Conservation (phyloP, 2,797 vertebrate species). For the Aphelocoma californica region DNA sequence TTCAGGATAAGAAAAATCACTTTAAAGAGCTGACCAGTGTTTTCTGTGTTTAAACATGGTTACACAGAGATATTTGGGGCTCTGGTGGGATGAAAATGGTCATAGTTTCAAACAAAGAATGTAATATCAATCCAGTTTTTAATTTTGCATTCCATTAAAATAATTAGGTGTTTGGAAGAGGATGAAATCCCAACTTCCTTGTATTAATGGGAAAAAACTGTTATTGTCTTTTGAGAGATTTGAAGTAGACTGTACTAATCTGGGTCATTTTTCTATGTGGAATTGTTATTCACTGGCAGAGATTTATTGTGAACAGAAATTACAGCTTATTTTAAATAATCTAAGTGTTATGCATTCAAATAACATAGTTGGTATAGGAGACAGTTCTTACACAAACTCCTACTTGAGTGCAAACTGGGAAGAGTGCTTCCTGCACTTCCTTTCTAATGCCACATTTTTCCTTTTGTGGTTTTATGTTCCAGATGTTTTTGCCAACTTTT, state of each 20-base stretch:
- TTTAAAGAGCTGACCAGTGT: background rate
- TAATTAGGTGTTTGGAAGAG: background rate
- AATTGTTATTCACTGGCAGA: background rate
- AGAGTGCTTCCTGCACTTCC: background rate
- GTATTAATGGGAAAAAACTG: background rate
- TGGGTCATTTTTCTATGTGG: background rate
- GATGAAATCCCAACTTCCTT: background rate
- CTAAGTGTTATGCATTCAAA: background rate
- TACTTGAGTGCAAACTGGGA: background rate
- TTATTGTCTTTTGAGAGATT: background rate
- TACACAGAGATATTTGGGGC: background rate
- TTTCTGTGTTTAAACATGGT: background rate
- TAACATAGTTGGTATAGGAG: background rate
- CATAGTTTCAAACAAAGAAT: background rate
- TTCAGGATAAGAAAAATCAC: background rate
- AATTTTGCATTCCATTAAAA: background rate
- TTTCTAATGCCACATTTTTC: background rate
- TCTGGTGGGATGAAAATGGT: background rate
- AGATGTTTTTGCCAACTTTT: background rate
- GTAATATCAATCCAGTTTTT: background rate
- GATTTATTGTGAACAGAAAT: background rate
- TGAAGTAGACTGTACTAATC: background rate
- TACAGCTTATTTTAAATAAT: background rate
- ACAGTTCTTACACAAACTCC: background rate
- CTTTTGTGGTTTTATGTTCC: background rate